These are phyloP conservation scores for Linyphia triangularis DNA, from an alignment of 2,888 invertebrate species.

Conservation along the genomic window DNA sequence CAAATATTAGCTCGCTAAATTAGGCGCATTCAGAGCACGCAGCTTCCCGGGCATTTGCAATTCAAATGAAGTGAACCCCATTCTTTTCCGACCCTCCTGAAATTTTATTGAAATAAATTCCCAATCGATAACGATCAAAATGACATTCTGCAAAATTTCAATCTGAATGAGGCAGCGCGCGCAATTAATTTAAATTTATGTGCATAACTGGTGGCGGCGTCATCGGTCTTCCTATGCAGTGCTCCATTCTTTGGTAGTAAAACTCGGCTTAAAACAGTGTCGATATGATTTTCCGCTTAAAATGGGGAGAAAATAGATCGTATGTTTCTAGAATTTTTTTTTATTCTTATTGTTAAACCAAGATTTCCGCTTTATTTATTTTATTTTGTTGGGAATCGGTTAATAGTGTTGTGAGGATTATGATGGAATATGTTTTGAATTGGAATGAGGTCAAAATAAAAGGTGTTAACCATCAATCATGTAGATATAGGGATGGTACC, in stretches of 20 bases:
- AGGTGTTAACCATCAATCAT: too few species aligned
- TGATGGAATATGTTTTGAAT: too few species aligned
- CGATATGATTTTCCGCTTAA: slow-evolving; percentile 1
- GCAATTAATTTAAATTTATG: slow-evolving; percentile 59
- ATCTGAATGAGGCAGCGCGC: not conserved
- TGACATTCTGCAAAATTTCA: not conserved
- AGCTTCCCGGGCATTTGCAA: slow-evolving; percentile 14
- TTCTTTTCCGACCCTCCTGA: not conserved
- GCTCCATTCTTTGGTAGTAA: not conserved
- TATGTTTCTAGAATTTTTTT: too few species aligned
- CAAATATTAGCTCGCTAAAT: slow-evolving; percentile 3
- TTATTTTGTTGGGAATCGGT: too few species aligned
- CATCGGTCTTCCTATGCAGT: slow-evolving; percentile 26
- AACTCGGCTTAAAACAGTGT: not conserved
- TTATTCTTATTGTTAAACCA: too few species aligned
- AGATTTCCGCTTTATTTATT: too few species aligned
- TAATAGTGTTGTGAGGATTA: too few species aligned
- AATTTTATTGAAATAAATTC: slow-evolving; percentile 31
- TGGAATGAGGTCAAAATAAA: too few species aligned
- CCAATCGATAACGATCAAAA: not conserved
- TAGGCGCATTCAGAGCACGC: not conserved
- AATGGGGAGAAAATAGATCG: not conserved
- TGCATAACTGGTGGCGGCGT: slow-evolving; percentile 18
- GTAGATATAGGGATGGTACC: too few species aligned
- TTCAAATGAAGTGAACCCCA: slow-evolving; percentile 21